A percentile compares a stretch with the other conserved stretches of the same genome.
Conservation (phyloP, 1,140 invertebrate species). For the Telenomus remus region DNA sequence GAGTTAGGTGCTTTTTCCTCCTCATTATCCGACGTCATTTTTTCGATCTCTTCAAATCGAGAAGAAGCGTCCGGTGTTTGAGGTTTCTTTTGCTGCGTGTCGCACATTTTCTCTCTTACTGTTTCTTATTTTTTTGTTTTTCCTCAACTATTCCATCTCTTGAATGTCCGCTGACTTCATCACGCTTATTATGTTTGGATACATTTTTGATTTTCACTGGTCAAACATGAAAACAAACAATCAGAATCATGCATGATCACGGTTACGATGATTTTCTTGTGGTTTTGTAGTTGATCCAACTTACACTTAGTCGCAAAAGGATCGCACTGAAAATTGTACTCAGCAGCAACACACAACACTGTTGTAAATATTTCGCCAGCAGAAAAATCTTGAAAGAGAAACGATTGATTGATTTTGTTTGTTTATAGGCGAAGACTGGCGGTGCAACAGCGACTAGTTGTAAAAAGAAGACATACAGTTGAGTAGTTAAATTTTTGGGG, state of each 20-base stretch:
- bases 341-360: constrained; percentile 13
- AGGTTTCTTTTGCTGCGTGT: constrained; percentile 26
- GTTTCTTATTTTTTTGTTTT: background rate
- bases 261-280: no score
- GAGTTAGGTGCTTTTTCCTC: constrained; percentile 43
- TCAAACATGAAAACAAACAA: no score
- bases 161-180: constrained; percentile 39
- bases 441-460: constrained; percentile 34
- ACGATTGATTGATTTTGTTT: constrained; percentile 11
- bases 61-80: constrained; percentile 45
- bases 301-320: no score
- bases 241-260: no score
- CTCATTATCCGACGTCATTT: constrained; percentile 66
- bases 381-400: constrained; percentile 26
- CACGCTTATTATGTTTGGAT: no score
- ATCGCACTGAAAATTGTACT: no score
- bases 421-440: constrained; percentile 29
- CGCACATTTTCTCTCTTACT: constrained; percentile 22
- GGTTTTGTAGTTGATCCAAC: no score
- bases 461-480: constrained; percentile 43
- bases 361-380: constrained; percentile 55
- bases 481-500: constrained; percentile 13
- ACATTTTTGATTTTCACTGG: no score
- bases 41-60: constrained; percentile 67
- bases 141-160: constrained; percentile 46